These are phyloP conservation scores for Rhodophaea formosa DNA, from an alignment of 2,888 invertebrate species.

Conservation along the genomic window DNA sequence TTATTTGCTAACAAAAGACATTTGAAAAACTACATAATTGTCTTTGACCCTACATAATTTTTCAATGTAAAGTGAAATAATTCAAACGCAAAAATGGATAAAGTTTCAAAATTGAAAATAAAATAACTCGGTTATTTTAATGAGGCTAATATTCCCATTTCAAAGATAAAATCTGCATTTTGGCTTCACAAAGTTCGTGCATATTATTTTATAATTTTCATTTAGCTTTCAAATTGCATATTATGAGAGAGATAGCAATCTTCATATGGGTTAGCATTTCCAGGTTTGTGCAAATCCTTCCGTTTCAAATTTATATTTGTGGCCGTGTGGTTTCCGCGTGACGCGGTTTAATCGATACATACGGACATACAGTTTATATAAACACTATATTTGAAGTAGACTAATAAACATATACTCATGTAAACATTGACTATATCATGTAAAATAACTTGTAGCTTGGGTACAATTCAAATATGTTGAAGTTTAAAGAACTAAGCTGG, in stretches of 20 bases:
- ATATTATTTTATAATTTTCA: conserved; percentile 11
- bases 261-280: conserved; percentile 18
- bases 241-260: conserved; percentile 20
- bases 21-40: too few relatives aligned
- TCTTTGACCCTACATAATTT: too few relatives aligned
- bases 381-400: too few relatives aligned
- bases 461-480: too few relatives aligned
- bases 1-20: too few relatives aligned
- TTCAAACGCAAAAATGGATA: background rate
- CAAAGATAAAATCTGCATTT: conserved; percentile 2
- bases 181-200: background rate
- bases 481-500: too few relatives aligned
- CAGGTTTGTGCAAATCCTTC: conserved; percentile 22
- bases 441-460: too few relatives aligned
- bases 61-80: too few relatives aligned
- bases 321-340: conserved; percentile 22
- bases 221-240: conserved; percentile 1
- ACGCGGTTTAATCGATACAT: conserved; percentile 16
- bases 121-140: background rate
- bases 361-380: conserved; percentile 12
- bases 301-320: conserved; percentile 27
- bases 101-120: conserved; percentile 1
- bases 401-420: too few relatives aligned
- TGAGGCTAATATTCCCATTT: conserved; percentile 4
- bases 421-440: too few relatives aligned